Base-by-base conservation (phyloP, 2,797 vertebrate species). In the Tenualosa ilisha region DNA sequence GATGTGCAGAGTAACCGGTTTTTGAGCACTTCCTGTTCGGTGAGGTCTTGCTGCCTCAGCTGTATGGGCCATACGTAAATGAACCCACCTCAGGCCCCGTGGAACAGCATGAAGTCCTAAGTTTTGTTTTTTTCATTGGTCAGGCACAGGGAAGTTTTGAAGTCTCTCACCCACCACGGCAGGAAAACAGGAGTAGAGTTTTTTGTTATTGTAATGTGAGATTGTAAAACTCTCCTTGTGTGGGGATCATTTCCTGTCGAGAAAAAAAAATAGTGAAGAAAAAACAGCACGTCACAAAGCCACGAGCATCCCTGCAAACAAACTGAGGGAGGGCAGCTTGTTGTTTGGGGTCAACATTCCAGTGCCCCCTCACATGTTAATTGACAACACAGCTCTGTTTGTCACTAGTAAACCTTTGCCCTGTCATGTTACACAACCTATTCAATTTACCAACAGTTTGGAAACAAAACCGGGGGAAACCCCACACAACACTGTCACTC, bases 381-480 rank as follows among this genome's bases (percentile, higher is more conserved):
- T 79, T 46, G 72, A 79, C 72, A 79, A 79, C 72, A 79, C 72
- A 79, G 72, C 13, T 20, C 22, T 83, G 81, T 65, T 72, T 87
- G 82, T 84, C 85, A 83, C 40, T 11, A 81, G 86, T 91, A 91
- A 94, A 93, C 81, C 86, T 75, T 87, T 87, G 54, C 85, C 86
- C 88, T 89, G 83, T 91, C 83, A 88, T 93, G 91, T 90, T 88
- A 93, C 90, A 92, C 91, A 92, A 93, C 86, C 89, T 91, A 92
- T 92, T 91, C 89, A 93, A 93, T 91, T 92, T 91, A 87, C 85
- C 84, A 85, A 68, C 83, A 94, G 91, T 94, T 94, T 95, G 86
- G 49, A 92, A 88, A 95, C 92, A 94, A 94, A 95, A 95, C 93
- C 94, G 90, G 12, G 37, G 87, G 90, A 81, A 37, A 46, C 72